Evolutionary conservation across 1,140 invertebrate genomes (phyloP).

Genomic region (Neodiprion virginianus): DNA sequence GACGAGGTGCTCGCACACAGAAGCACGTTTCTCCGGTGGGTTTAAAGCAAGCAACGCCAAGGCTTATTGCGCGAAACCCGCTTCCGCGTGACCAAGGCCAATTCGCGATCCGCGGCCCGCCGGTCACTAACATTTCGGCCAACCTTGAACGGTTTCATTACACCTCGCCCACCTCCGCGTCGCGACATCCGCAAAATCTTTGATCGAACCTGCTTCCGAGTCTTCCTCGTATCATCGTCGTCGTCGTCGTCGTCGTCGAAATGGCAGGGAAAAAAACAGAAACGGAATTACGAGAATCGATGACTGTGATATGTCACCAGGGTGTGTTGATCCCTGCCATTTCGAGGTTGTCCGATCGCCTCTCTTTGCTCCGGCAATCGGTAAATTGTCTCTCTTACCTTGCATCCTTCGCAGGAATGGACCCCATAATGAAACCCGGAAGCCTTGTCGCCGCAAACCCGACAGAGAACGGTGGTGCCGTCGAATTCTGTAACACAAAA

Average conservation of each 20-base stretch:
- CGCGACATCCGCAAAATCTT: too few relatives aligned
- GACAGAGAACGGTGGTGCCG: conserved; percentile 95
- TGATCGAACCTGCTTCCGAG: too few relatives aligned
- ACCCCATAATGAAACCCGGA: conserved; percentile 99
- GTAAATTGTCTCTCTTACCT: conserved; percentile 73
- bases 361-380: too few relatives aligned
- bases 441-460: conserved; percentile 99
- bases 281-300: too few relatives aligned
- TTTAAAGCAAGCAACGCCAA: not conserved
- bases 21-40: not conserved
- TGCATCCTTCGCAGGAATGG: conserved; percentile 99
- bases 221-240: too few relatives aligned
- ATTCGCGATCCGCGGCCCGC: not conserved
- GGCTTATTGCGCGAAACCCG: not conserved
- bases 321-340: too few relatives aligned
- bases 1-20: too few relatives aligned
- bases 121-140: not conserved
- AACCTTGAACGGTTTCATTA: not conserved
- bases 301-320: too few relatives aligned
- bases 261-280: too few relatives aligned
- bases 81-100: conserved; percentile 1
- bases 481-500: conserved; percentile 92
- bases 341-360: too few relatives aligned
- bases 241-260: too few relatives aligned
- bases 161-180: not conserved